Conservation (phyloP, 1,140 invertebrate genomes). For the Drosophila paulistorum region DNA sequence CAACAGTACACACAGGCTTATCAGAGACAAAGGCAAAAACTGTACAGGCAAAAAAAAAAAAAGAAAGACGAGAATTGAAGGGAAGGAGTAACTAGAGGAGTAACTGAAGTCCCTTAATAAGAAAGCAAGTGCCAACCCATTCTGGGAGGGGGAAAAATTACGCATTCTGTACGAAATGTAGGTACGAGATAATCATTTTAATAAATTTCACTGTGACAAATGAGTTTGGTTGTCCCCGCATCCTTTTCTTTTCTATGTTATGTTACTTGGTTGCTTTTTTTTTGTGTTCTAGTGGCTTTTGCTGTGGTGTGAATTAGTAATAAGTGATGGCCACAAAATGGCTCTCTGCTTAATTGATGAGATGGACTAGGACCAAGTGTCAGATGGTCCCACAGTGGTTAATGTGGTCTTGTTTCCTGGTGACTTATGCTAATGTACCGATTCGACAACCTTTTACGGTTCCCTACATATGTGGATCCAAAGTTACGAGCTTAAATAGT, state of each 20-base stretch:
- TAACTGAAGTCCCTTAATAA: conserved; percentile 5
- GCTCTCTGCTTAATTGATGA: conserved; percentile 49
- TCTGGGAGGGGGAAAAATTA: conserved; percentile 56
- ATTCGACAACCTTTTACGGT: conserved; percentile 2
- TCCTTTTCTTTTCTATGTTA: background rate
- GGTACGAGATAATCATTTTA: conserved; percentile 80
- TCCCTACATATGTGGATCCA: background rate
- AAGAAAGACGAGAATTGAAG: background rate
- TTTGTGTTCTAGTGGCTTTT: conserved; percentile 7
- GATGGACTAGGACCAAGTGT: conserved; percentile 12
- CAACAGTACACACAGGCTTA: background rate
- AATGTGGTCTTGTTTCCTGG: background rate
- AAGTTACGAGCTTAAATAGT: background rate
- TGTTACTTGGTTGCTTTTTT: background rate
- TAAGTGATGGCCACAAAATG: conserved; percentile 40
- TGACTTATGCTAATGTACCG: conserved; percentile 7
- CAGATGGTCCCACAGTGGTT: background rate
- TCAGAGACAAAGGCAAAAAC: conserved; percentile 19
- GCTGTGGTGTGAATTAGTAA: conserved; percentile 69
- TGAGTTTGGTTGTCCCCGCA: conserved; percentile 47
- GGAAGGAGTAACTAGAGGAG: background rate
- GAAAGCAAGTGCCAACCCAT: conserved; percentile 26
- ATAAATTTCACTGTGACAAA: conserved; percentile 80
- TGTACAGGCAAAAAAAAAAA: conserved; percentile 18
- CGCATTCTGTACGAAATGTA: conserved; percentile 78